Evolutionary conservation across 2,797 vertebrate genomes (phyloP).

Genomic region (Falco biarmicus): DNA sequence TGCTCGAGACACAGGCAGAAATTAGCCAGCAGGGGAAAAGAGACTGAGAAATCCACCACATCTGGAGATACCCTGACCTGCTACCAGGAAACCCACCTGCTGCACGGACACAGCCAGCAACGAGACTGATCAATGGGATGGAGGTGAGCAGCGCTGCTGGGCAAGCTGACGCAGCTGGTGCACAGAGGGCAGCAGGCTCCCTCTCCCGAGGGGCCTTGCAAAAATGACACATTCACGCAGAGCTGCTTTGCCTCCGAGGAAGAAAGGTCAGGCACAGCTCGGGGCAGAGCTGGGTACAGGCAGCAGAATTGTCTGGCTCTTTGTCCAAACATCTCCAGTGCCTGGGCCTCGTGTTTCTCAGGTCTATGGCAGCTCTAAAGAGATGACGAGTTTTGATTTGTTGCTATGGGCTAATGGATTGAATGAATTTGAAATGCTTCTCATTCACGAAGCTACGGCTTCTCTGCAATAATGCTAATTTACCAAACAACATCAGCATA

Average conservation of each 20-base stretch:
- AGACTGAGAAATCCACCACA: neutral
- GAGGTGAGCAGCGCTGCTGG: neutral
- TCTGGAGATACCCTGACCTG: neutral
- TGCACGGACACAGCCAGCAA: neutral
- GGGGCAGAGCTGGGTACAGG: neutral
- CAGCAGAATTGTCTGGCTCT: neutral
- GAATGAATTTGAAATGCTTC: neutral
- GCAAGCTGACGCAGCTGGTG: neutral
- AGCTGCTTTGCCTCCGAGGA: neutral
- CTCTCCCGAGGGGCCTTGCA: neutral
- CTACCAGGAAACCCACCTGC: neutral
- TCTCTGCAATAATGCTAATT: neutral
- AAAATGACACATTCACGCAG: neutral
- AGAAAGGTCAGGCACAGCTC: neutral
- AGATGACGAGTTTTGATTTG: neutral
- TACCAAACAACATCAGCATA: neutral
- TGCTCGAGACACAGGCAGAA: neutral
- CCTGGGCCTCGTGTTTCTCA: fast-evolving
- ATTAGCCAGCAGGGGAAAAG: neutral
- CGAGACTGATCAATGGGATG: fast-evolving
- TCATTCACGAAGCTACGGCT: neutral
- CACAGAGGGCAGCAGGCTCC: neutral
- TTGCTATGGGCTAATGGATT: neutral
- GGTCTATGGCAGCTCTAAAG: neutral
- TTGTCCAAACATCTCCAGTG: neutral